Conservation (phyloP, 23 tunicate genomes). For the Trididemnum nubilum region DNA sequence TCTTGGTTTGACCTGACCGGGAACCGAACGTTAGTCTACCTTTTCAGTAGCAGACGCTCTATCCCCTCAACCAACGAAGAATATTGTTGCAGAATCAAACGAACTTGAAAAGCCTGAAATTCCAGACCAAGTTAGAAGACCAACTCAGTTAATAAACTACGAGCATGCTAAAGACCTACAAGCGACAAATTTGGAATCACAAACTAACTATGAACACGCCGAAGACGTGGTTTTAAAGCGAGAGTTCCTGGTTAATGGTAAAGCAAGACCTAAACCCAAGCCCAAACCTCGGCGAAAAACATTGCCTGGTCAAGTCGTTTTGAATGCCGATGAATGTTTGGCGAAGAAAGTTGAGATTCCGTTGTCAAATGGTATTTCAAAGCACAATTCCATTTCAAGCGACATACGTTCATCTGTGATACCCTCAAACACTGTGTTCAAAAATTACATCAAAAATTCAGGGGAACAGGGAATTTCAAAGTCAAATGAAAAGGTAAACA, state of each 20-base stretch:
- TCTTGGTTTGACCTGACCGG: too few species aligned
- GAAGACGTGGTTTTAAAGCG: neutral
- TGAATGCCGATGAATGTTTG: neutral
- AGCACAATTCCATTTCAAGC: too few species aligned
- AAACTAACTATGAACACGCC: neutral
- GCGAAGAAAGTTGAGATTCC: neutral
- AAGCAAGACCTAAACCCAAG: neutral
- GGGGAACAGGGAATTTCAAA: too few species aligned
- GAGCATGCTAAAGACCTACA: neutral
- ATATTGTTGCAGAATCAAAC: too few species aligned
- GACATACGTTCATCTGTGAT: too few species aligned
- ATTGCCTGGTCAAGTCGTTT: neutral
- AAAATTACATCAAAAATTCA: too few species aligned
- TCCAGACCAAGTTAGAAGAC: neutral
- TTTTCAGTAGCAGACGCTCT: too few species aligned
- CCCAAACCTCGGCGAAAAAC: conserved; percentile 8
- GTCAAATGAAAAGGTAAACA: too few species aligned
- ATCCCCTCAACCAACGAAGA: too few species aligned
- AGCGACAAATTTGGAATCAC: neutral
- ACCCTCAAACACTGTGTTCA: too few species aligned
- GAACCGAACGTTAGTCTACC: too few species aligned
- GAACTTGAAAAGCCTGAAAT: too few species aligned
- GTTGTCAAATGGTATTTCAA: neutral
- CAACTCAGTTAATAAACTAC: neutral
- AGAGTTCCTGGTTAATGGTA: neutral